These are phyloP conservation scores for Trematocara unimaculatum DNA, from an alignment of 2,113 vertebrate species.

Conservation along the genomic window DNA sequence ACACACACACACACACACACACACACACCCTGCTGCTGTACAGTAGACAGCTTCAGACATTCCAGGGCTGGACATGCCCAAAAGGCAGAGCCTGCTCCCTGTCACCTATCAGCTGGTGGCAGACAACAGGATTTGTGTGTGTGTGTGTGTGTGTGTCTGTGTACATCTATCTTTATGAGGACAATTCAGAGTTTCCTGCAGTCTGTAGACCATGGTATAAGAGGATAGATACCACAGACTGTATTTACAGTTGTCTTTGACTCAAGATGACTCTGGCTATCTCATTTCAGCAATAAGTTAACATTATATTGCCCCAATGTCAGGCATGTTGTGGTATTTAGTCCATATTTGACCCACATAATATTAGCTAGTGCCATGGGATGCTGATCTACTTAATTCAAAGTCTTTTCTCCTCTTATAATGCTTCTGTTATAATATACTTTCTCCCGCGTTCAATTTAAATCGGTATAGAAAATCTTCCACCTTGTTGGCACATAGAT, in stretches of 20 bases:
- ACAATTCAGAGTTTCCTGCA: background rate
- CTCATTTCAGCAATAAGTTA: background rate
- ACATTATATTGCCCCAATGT: background rate
- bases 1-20: too few relatives aligned
- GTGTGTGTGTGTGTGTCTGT: background rate
- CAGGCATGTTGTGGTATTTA: background rate
- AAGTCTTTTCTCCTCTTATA: background rate
- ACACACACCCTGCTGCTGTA: background rate
- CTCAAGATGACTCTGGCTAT: background rate
- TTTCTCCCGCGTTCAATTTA: background rate
- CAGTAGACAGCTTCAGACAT: slow-evolving; percentile 36
- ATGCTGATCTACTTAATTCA: background rate
- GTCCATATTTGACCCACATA: background rate
- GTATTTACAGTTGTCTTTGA: background rate
- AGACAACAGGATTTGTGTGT: background rate
- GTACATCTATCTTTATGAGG: background rate
- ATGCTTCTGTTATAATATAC: background rate
- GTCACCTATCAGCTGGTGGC: slow-evolving; percentile 62
- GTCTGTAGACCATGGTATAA: background rate
- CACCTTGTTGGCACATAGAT: background rate
- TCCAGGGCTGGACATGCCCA: slow-evolving; percentile 43
- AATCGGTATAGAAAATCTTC: background rate
- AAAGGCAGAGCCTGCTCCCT: slow-evolving; percentile 52
- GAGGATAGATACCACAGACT: background rate
- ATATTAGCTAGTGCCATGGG: background rate